phyloP scores from a whole-genome alignment of 2,797 vertebrate genomes.

The Esox lucius region DNA sequence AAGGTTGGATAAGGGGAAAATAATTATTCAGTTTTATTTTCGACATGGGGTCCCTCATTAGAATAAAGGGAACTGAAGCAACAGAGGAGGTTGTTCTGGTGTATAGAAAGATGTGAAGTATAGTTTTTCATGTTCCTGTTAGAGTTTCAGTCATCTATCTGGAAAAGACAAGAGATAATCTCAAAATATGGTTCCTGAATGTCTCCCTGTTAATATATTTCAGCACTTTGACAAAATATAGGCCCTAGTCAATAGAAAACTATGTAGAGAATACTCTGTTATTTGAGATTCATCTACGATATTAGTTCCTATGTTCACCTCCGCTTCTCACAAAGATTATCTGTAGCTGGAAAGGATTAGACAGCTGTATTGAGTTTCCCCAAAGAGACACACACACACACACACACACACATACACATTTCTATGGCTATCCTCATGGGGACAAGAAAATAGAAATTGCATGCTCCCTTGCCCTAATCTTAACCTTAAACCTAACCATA shows the following conservation, averaged over 20 bases:
- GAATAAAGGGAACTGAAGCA: not conserved
- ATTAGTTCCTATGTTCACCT: not conserved
- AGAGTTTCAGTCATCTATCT: not conserved
- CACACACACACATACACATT: not conserved
- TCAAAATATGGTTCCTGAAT: not conserved
- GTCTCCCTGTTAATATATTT: not conserved
- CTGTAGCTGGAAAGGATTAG: not conserved
- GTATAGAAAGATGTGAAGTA: not conserved
- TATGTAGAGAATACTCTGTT: not conserved
- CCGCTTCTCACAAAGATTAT: not conserved
- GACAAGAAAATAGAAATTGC: too few relatives aligned
- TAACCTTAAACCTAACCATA: too few relatives aligned
- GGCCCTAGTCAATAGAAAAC: not conserved
- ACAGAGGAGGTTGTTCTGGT: too few relatives aligned
- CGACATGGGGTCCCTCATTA: not conserved
- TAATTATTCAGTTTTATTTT: not conserved
- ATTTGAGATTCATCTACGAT: not conserved
- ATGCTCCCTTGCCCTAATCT: too few relatives aligned
- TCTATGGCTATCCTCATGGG: too few relatives aligned
- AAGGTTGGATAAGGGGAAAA: too few relatives aligned
- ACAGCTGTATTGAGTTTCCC: not conserved
- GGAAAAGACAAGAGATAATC: not conserved
- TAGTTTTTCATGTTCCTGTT: not conserved
- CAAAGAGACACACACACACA: not conserved
- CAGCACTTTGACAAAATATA: not conserved